Evolutionary conservation across 2,888 invertebrate species (phyloP).

Genomic region (Ommatoiulus sabulosus): DNA sequence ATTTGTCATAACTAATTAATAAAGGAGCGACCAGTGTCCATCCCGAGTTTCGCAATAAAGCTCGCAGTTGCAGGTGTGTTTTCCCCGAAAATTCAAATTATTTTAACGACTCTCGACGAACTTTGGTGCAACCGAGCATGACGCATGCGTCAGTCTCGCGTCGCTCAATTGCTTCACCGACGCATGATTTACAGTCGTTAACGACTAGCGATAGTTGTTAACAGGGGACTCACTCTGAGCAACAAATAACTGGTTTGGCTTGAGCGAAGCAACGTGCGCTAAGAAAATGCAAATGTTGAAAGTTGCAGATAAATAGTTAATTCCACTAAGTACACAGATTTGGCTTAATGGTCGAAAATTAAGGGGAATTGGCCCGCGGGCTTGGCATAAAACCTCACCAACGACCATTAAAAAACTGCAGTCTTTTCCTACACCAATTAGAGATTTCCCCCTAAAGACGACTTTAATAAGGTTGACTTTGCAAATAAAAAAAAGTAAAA

Average conservation of each 20-base stretch:
- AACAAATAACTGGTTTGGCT: not conserved
- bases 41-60: not conserved
- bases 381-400: not conserved
- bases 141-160: not conserved
- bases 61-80: not conserved
- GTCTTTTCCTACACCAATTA: not conserved
- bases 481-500: not conserved
- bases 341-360: not conserved
- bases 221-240: not conserved
- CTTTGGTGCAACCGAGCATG: not conserved
- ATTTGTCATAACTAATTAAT: not conserved
- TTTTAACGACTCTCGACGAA: not conserved
- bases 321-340: not conserved
- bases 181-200: not conserved
- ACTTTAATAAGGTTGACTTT: not conserved
- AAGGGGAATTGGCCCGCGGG: not conserved
- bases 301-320: not conserved
- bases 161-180: not conserved
- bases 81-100: not conserved
- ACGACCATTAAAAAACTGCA: not conserved
- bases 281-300: not conserved
- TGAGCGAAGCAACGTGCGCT: not conserved
- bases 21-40: not conserved
- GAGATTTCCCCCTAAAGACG: not conserved
- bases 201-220: not conserved